A percentile compares a stretch with the other conserved stretches of the same genome.
Evolutionary conservation across 2,888 invertebrate genomes (phyloP).

Genomic region (Sialis lutaria): DNA sequence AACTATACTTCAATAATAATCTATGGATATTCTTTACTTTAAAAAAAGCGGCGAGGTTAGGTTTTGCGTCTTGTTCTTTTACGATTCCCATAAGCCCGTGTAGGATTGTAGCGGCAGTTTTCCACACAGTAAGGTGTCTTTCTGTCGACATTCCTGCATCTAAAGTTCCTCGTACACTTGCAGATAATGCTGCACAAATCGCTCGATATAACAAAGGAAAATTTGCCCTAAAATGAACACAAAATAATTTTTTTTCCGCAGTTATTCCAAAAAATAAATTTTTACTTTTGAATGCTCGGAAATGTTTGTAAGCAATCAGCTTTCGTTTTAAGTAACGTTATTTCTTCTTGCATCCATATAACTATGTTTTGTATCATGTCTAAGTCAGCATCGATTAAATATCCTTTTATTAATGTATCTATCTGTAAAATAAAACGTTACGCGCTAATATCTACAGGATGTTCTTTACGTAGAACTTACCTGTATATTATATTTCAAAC

Average conservation of each 20-base stretch:
- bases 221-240: slow-evolving; percentile 25
- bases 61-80: slow-evolving; percentile 41
- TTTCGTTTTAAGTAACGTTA: slow-evolving; percentile 32
- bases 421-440: slow-evolving; percentile 19
- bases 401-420: slow-evolving; percentile 44
- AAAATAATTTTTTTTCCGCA: not conserved
- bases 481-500: slow-evolving; percentile 41
- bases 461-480: slow-evolving; percentile 8
- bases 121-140: slow-evolving; percentile 48
- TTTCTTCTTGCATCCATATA: slow-evolving; percentile 35
- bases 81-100: slow-evolving; percentile 47
- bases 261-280: not conserved
- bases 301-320: slow-evolving; percentile 39
- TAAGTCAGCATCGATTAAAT: slow-evolving; percentile 38
- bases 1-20: slow-evolving; percentile 11
- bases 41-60: slow-evolving; percentile 45
- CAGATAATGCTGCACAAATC: slow-evolving; percentile 41
- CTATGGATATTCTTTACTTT: slow-evolving; percentile 22
- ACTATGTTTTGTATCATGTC: slow-evolving; percentile 38
- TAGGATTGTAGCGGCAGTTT: slow-evolving; percentile 38
- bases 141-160: slow-evolving; percentile 33
- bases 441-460: slow-evolving; percentile 3
- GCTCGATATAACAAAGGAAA: slow-evolving; percentile 51
- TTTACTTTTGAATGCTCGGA: slow-evolving; percentile 41
- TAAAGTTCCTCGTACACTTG: slow-evolving; percentile 31